Base-by-base conservation (phyloP, 92 coral and sea anemone species). In the Metridium senile region DNA sequence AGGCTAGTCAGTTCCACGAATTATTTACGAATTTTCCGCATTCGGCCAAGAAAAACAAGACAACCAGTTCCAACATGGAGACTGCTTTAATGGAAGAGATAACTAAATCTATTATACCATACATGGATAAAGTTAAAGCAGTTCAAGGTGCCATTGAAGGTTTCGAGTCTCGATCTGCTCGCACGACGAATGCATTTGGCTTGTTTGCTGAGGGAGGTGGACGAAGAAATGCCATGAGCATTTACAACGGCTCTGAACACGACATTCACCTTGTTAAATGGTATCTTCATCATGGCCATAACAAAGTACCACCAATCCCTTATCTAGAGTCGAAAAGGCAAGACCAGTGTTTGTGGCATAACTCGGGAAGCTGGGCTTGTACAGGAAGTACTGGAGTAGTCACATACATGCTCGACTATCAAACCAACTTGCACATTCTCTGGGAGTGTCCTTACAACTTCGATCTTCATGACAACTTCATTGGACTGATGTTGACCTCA, bases 391-490 rank as follows among this genome's bases (percentile, higher is more conserved):
- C 81, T 66, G 86, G 86, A 57, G 54, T 82, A 30, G 63, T 82
- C 33, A 74, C 86, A 16, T 65, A 64, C 68, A 29, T 26, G 31
- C 67, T 81, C 3, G 59, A 74, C 2, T 30, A 78, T 54, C 25
- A 49, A 31, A 68, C 82, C 27, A 45, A 53, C 17, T 23, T 78
- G 43, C 76, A 78, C 68, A 45, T 66, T 9, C 0, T 77, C 76
- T 77, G 82, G 82, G 82, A 77, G 30, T 77, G 75, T 67, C 82
- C 82, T 26, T 67, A 64, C 53, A 67, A 67, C 65, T 77, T 77
- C 17, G 34, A 29, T 19, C 13, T 9, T 52, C 34, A 26, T 22
- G 68, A 78, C 76, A 78, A 78, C 83, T 78, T 53, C 57, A 68
- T 78, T 33, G 83, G 83, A 22, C 21, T 78, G 54, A 78, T 78